Evolutionary conservation across 2,888 invertebrate species (phyloP).

Genomic region (Cosmorhoe ocellata): DNA sequence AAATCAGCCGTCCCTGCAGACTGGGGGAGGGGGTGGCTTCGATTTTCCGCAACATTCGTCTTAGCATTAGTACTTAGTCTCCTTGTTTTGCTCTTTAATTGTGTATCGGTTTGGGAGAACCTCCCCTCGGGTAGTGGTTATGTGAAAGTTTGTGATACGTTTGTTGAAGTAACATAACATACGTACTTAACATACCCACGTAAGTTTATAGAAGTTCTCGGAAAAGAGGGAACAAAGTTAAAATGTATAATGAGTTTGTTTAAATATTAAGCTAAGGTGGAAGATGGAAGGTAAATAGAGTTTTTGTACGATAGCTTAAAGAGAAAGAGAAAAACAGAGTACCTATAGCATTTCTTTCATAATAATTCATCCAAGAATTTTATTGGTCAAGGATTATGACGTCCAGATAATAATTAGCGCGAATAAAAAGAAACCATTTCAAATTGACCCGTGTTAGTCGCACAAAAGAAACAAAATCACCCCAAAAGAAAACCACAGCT

Average conservation of each 20-base stretch:
- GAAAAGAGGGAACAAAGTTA: slow-evolving; percentile 2
- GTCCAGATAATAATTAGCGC: slow-evolving; percentile 8
- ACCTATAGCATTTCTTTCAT: background rate
- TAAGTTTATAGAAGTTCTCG: background rate
- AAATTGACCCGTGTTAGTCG: slow-evolving; percentile 14
- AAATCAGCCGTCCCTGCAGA: slow-evolving; percentile 76
- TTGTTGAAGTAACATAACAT: slow-evolving; percentile 23
- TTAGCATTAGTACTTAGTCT: slow-evolving; percentile 76
- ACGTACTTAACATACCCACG: background rate
- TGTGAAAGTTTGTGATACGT: slow-evolving; percentile 30
- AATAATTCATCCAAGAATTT: background rate
- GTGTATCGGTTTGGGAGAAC: slow-evolving; percentile 71
- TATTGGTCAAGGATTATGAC: slow-evolving; percentile 8
- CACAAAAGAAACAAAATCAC: slow-evolving; percentile 20
- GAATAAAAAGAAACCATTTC: slow-evolving; percentile 21
- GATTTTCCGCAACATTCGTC: slow-evolving; percentile 83
- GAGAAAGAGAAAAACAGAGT: too few species aligned
- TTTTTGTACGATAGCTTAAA: too few species aligned
- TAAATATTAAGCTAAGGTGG: too few species aligned
- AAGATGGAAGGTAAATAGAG: too few species aligned
- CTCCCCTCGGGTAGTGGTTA: slow-evolving; percentile 37
- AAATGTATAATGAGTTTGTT: background rate
- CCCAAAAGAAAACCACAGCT: slow-evolving; percentile 41
- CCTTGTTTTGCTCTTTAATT: slow-evolving; percentile 79
- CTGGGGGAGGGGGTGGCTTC: slow-evolving; percentile 55